Percentiles rank a stretch among this genome's conserved stretches.
phyloP scores from a whole-genome alignment of 2,888 invertebrate genomes.

The Cistogaster globosa region DNA sequence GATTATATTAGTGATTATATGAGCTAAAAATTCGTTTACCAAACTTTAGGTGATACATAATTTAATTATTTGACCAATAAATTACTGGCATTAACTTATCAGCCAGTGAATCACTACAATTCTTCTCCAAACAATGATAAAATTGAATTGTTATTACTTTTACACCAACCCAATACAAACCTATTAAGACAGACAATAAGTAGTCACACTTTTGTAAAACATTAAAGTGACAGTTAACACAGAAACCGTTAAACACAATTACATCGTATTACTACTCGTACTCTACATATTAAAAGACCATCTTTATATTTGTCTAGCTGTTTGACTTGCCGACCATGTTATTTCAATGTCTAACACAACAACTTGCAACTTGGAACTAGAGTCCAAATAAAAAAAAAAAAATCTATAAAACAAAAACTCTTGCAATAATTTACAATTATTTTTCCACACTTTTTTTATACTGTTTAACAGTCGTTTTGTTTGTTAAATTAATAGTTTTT shows the following conservation, averaged over 20 bases:
- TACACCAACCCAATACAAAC: background rate
- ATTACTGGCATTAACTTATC: no score
- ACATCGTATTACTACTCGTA: conserved; percentile 22
- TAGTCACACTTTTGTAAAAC: conserved; percentile 48
- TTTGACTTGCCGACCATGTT: conserved; percentile 12
- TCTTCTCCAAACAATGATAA: no score
- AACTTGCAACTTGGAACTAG: conserved; percentile 23
- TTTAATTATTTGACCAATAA: no score
- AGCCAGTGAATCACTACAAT: no score
- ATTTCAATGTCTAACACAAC: conserved; percentile 18
- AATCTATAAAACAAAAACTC: background rate
- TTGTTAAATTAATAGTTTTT: conserved; percentile 24
- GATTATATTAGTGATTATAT: no score
- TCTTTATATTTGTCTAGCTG: background rate
- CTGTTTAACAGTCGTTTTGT: conserved; percentile 26
- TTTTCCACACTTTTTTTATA: conserved; percentile 6
- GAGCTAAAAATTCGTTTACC: no score
- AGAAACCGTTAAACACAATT: conserved; percentile 44
- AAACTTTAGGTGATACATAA: no score
- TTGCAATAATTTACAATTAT: conserved; percentile 16
- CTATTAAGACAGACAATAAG: conserved; percentile 14
- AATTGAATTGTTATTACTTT: background rate
- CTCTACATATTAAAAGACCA: background rate
- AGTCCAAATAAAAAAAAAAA: background rate
- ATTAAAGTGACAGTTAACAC: conserved; percentile 57